A percentile compares a stretch with the other conserved stretches of the same genome.
Evolutionary conservation across 1,140 invertebrate genomes (phyloP).

Genomic region (Trichonephila clavata): DNA sequence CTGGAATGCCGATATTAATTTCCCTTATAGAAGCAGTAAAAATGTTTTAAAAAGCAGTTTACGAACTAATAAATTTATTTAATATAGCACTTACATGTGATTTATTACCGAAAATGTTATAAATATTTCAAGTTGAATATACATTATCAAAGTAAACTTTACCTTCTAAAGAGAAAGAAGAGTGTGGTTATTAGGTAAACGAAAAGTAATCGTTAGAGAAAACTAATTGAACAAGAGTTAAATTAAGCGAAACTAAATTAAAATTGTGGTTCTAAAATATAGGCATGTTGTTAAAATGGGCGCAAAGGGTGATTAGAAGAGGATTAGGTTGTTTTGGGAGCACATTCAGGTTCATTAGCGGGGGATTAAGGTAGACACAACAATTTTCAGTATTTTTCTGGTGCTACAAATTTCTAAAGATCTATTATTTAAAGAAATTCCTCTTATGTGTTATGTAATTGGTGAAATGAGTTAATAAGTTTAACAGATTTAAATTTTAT

Average conservation of each 20-base stretch:
- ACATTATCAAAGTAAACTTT: not conserved
- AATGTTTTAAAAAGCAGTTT: not conserved
- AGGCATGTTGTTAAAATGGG: not conserved
- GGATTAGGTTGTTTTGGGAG: not conserved
- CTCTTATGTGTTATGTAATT: not conserved
- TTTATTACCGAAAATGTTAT: not conserved
- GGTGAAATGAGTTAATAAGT: not conserved
- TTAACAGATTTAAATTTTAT: too few species aligned
- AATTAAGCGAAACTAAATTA: conserved; percentile 21
- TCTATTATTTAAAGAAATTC: not conserved
- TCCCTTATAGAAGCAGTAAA: not conserved
- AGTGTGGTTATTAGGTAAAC: not conserved
- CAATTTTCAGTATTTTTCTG: not conserved
- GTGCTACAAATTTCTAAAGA: not conserved
- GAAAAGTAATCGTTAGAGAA: not conserved
- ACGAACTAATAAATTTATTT: conserved; percentile 36
- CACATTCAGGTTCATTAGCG: conserved; percentile 7
- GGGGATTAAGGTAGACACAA: not conserved
- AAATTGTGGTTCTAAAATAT: conserved; percentile 1
- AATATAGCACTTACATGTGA: not conserved
- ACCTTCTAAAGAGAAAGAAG: not conserved
- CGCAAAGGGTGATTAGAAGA: not conserved
- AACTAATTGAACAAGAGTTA: conserved; percentile 8
- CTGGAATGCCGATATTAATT: not conserved
- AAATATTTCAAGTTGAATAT: not conserved